Percentiles rank a stretch among this genome's conserved stretches.
phyloP scores from a whole-genome alignment of 2,797 vertebrate species.

The Pogonophryne albipinna region DNA sequence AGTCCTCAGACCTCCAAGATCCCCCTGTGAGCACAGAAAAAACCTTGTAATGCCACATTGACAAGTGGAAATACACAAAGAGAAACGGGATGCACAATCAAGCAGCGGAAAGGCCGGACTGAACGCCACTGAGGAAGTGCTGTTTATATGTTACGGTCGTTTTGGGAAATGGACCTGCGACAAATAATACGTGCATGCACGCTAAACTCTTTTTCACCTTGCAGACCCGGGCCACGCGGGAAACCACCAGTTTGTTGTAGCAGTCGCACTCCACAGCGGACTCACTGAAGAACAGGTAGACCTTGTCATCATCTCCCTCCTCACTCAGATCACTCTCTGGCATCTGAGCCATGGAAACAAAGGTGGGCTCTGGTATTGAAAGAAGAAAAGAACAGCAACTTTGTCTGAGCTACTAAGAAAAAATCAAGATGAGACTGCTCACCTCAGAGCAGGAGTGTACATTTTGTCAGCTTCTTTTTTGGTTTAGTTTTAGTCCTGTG shows the following conservation, averaged over 20 bases:
- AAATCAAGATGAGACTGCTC: too few relatives aligned
- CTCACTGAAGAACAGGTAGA: constrained; percentile 91
- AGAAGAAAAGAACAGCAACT: neutral
- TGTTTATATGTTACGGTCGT: constrained; percentile 13
- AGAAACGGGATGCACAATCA: constrained; percentile 27
- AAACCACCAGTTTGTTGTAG: constrained; percentile 84
- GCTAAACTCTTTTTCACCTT: constrained; percentile 78
- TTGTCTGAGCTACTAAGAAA: neutral
- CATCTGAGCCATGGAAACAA: constrained; percentile 86
- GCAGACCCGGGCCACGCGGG: constrained; percentile 88
- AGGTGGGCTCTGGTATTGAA: constrained; percentile 75
- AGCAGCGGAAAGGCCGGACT: constrained; percentile 30
- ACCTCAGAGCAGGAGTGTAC: too few relatives aligned
- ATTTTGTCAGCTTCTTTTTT: too few relatives aligned
- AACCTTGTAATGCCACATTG: neutral
- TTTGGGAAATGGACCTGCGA: neutral
- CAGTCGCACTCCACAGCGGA: constrained; percentile 88
- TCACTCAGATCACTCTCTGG: constrained; percentile 75
- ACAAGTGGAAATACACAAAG: constrained; percentile 8
- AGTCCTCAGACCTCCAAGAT: constrained; percentile 80
- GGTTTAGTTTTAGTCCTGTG: too few relatives aligned
- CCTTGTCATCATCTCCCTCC: constrained; percentile 85
- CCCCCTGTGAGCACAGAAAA: constrained; percentile 72
- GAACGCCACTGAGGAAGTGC: constrained; percentile 12
- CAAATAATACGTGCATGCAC: neutral